A percentile compares a stretch with the other conserved stretches of the same genome.
phyloP scores from a whole-genome alignment of 1,140 invertebrate genomes.

The Brachionus koreanus region DNA sequence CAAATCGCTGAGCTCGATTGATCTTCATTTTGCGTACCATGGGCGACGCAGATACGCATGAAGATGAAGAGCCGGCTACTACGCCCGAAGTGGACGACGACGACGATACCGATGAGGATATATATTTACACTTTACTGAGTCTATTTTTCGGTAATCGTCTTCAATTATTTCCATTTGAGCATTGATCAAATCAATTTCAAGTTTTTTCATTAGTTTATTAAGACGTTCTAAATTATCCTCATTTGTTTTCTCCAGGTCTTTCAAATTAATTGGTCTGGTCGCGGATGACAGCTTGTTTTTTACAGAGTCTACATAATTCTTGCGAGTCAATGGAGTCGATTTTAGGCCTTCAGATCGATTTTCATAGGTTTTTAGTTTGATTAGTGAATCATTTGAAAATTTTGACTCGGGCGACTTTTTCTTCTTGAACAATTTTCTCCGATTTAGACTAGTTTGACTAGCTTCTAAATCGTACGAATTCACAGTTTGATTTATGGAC shows the following conservation, averaged over 20 bases:
- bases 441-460: not conserved
- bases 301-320: not conserved
- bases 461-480: slow-evolving; percentile 7
- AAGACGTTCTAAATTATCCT: not conserved
- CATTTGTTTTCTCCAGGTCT: not conserved
- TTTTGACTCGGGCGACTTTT: not conserved
- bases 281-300: not conserved
- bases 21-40: not conserved
- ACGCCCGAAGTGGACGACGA: not conserved
- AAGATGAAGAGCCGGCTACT: not conserved
- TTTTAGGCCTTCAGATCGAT: not conserved
- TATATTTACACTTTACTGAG: not conserved
- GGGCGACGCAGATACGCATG: slow-evolving; percentile 1
- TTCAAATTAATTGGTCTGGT: not conserved
- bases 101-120: slow-evolving; percentile 3
- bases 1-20: not conserved
- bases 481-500: not conserved
- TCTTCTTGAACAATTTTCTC: not conserved
- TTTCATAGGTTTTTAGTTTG: not conserved
- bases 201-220: slow-evolving; percentile 24
- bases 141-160: slow-evolving; percentile 12
- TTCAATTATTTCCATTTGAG: slow-evolving; percentile 24
- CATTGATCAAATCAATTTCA: slow-evolving; percentile 20
- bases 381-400: slow-evolving; percentile 10
- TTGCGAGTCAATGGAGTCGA: not conserved